phyloP scores from a whole-genome alignment of 2,888 invertebrate genomes.

The Eudemis profundana region DNA sequence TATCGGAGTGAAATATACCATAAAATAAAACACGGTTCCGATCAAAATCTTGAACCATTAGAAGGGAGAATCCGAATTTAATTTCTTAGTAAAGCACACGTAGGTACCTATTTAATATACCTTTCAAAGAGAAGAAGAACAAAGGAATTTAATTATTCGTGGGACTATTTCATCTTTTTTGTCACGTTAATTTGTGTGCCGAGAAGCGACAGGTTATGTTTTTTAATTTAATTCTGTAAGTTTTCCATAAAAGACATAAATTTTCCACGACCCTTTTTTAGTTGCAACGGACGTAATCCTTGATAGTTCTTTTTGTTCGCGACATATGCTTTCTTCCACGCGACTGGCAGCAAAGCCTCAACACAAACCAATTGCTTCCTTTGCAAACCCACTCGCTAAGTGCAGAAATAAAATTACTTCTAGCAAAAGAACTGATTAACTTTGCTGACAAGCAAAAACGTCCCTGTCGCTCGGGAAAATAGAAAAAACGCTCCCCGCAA shows the following conservation, averaged over 20 bases:
- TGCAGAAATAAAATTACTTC: constrained; percentile 29
- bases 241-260: background rate
- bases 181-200: background rate
- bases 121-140: background rate
- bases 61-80: no score
- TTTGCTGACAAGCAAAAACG: constrained; percentile 24
- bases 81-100: background rate
- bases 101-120: background rate
- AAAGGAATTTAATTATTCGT: background rate
- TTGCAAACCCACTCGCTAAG: constrained; percentile 29
- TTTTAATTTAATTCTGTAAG: background rate
- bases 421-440: constrained; percentile 30
- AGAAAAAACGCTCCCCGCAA: constrained; percentile 29
- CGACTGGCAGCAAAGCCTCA: constrained; percentile 6
- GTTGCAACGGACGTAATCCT: constrained; percentile 5
- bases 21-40: no score
- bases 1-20: no score
- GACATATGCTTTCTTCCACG: constrained; percentile 37
- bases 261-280: background rate
- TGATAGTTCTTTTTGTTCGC: constrained; percentile 1
- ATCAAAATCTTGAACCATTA: no score
- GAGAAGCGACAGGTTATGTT: constrained; percentile 2
- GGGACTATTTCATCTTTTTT: background rate
- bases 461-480: constrained; percentile 4
- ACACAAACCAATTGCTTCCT: constrained; percentile 25